phyloP scores from a whole-genome alignment of 2,113 vertebrate genomes.

The Actenoides hombroni region DNA sequence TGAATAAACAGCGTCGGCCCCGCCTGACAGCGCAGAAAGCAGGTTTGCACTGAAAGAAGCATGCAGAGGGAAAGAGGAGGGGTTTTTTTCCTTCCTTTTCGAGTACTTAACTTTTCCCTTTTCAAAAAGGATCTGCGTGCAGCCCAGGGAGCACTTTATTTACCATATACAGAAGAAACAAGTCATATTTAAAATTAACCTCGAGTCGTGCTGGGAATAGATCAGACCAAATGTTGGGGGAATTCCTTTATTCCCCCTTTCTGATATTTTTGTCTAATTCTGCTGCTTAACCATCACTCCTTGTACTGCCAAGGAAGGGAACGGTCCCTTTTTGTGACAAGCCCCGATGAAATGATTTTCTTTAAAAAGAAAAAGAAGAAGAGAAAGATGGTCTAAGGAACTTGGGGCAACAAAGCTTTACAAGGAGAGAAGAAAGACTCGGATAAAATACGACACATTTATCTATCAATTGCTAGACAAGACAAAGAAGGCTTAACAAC shows the following conservation, averaged over 20 bases:
- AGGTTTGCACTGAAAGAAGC: slow-evolving; percentile 45
- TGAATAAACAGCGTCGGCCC: slow-evolving; percentile 83
- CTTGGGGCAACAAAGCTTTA: slow-evolving; percentile 63
- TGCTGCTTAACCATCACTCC: slow-evolving; percentile 2
- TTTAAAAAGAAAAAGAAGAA: slow-evolving; percentile 45
- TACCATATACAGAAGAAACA: slow-evolving; percentile 37
- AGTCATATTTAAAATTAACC: slow-evolving; percentile 66
- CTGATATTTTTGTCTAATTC: slow-evolving; percentile 53
- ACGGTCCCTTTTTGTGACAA: background rate
- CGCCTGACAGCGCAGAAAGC: slow-evolving; percentile 55
- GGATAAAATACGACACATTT: slow-evolving; percentile 80
- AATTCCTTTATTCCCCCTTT: background rate
- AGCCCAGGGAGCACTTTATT: slow-evolving; percentile 8
- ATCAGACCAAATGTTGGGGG: slow-evolving; percentile 48
- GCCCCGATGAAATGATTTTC: slow-evolving; percentile 11
- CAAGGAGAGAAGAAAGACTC: slow-evolving; percentile 60
- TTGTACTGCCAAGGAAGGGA: background rate
- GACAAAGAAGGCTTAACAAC: slow-evolving; percentile 92
- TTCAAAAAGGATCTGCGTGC: background rate
- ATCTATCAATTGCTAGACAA: slow-evolving; percentile 85
- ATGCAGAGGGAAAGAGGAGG: background rate
- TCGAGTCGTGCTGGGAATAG: slow-evolving; percentile 52
- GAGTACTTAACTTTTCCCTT: background rate
- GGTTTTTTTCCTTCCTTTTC: background rate
- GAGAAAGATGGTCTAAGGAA: slow-evolving; percentile 49